Evolutionary conservation across 2,113 vertebrate species (phyloP).

Genomic region (Leucopsar rothschildi): DNA sequence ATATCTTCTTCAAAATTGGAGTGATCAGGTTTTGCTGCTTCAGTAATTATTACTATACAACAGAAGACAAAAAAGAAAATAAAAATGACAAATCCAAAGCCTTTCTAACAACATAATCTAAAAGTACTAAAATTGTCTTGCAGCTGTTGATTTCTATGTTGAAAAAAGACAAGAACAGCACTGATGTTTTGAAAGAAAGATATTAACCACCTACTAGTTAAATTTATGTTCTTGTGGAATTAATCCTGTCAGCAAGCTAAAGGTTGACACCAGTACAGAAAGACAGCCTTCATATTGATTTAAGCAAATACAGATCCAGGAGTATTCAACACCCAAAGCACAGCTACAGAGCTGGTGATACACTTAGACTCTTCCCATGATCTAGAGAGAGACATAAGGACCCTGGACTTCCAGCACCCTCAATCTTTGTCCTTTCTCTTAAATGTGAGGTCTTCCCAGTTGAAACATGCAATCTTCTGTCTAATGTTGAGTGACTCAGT

Average conservation of each 20-base stretch:
- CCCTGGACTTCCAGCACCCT: neutral
- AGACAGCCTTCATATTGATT: neutral
- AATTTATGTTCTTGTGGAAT: neutral
- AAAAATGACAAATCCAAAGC: neutral
- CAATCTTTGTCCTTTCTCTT: neutral
- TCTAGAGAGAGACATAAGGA: neutral
- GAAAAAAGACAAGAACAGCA: neutral
- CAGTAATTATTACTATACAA: neutral
- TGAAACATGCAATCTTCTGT: neutral
- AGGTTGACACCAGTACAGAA: neutral
- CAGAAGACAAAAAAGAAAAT: neutral
- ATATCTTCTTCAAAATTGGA: neutral
- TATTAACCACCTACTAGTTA: neutral
- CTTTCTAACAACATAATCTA: neutral
- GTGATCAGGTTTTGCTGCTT: neutral
- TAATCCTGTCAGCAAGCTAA: neutral
- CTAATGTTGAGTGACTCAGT: neutral
- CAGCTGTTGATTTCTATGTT: neutral
- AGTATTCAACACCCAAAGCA: neutral
- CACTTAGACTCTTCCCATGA: neutral
- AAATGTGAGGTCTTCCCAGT: neutral
- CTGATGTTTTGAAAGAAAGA: neutral
- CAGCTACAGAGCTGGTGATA: neutral
- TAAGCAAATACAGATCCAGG: neutral
- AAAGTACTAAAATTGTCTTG: neutral